Evolutionary conservation across 2,797 vertebrate genomes (phyloP), one percentile per base, ranked within the genome.

Genomic region (Girardinus metallicus): DNA sequence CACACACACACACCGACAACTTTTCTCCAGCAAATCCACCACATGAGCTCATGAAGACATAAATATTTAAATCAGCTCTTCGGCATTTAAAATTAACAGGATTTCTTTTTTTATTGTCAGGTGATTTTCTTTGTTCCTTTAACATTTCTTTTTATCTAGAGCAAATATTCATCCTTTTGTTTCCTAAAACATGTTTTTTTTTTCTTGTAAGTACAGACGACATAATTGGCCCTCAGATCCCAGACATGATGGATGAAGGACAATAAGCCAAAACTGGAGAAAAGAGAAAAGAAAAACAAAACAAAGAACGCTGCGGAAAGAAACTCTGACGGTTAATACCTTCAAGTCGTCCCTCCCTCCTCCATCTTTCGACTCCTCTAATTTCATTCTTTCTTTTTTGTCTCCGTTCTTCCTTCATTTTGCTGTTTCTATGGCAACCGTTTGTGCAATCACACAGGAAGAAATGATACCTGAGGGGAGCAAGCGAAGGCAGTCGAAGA

Each of bases 391-490:
- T 80, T 80, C 49, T 53, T 71, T 74, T 64, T 31, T 77, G 60
- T 23, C 29, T 55, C 41, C 26, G 49, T 81, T 64, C 79, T 49
- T 79, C 80, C 80, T 79, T 88, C 75, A 72, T 78, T 88, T 92
- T 91, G 85, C 88, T 94, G 95, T 96, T 96, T 93, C 95, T 90
- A 96, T 95, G 90, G 94, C 78, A 89, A 96, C 95, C 44, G 16
- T 75, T 91, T 87, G 87, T 93, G 85, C 85, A 83, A 87, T 85
- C 70, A 72, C 85, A 85, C 80, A 88, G 82, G 84, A 91, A 85
- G 90, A 89, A 88, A 93, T 34, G 80, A 92, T 92, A 94, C 90
- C 93, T 91, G 86, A 91, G 79, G 85, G 93, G 84, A 83, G 75
- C 79, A 83, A 78, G 83, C 85, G 47, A 83, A 80, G 83, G 85